Evolutionary conservation across 2,797 vertebrate genomes (phyloP).

Genomic region (Huso huso): DNA sequence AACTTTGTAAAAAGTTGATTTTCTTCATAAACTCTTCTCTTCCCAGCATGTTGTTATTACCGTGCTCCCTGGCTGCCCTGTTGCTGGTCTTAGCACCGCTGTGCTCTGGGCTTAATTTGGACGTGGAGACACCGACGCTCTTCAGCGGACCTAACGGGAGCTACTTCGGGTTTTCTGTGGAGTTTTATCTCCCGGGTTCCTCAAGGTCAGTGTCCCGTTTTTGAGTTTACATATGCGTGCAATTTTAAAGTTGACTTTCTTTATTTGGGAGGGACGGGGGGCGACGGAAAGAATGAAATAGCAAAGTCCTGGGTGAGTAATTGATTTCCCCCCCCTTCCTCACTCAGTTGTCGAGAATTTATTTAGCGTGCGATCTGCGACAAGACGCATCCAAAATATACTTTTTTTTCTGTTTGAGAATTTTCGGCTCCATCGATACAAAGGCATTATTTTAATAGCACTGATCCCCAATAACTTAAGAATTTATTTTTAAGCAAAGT

Average conservation of each 20-base stretch:
- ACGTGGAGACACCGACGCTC: conserved; percentile 64
- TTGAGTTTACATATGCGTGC: conserved; percentile 8
- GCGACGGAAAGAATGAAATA: conserved; percentile 1
- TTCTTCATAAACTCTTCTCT: too few species aligned
- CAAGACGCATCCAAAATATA: background rate
- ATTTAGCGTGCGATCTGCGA: background rate
- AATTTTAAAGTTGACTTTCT: background rate
- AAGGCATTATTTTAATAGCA: too few species aligned
- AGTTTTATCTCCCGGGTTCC: conserved; percentile 75
- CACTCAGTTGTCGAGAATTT: background rate
- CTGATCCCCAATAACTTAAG: too few species aligned
- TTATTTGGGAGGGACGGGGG: background rate
- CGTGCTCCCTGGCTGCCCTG: too few species aligned
- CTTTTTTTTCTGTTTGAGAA: background rate
- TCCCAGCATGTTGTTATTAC: too few species aligned
- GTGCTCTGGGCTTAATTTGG: conserved; percentile 74
- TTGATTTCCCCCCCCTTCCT: conserved; percentile 7
- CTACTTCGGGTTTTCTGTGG: conserved; percentile 82
- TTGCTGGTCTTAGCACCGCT: conserved; percentile 28
- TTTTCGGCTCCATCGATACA: too few species aligned
- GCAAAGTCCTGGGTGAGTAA: background rate
- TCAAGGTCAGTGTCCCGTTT: conserved; percentile 57
- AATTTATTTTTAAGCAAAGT: too few species aligned
- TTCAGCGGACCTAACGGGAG: conserved; percentile 73
- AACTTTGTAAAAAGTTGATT: too few species aligned